Percentiles rank a stretch among this genome's conserved stretches.
Evolutionary conservation across 1,140 invertebrate genomes (phyloP).

Genomic region (Linepithema humile): DNA sequence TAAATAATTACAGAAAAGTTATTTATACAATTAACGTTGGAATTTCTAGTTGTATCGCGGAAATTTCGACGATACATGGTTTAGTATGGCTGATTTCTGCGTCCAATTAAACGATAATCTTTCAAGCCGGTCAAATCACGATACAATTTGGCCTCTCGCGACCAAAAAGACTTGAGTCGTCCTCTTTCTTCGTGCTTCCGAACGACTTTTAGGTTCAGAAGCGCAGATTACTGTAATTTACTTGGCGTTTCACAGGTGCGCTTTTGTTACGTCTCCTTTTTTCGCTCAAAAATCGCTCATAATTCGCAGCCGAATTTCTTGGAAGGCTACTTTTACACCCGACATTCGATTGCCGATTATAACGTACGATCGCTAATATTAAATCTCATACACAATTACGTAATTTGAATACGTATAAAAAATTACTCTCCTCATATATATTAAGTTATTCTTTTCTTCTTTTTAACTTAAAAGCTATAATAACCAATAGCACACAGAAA

Average conservation of each 20-base stretch:
- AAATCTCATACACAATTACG: background rate
- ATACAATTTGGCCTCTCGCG: background rate
- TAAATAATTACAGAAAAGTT: background rate
- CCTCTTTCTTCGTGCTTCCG: conserved; percentile 8
- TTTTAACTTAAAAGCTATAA: background rate
- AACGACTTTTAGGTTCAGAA: conserved; percentile 3
- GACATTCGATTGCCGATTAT: background rate
- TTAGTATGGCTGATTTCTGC: background rate
- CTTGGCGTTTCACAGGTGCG: conserved; percentile 34
- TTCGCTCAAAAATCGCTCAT: background rate
- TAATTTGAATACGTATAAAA: background rate
- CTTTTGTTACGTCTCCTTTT: conserved; percentile 4
- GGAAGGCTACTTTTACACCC: conserved; percentile 1
- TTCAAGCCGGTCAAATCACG: background rate
- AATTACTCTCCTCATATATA: background rate
- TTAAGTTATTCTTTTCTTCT: background rate
- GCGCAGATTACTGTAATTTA: conserved; percentile 56
- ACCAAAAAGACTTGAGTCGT: background rate
- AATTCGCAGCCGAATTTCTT: conserved; percentile 24
- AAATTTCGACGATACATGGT: background rate
- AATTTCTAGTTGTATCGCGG: background rate
- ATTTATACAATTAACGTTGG: background rate
- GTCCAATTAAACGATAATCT: background rate
- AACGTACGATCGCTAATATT: background rate
- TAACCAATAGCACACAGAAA: background rate